Evolutionary conservation across 2,888 invertebrate genomes (phyloP).

Genomic region (Drosophila suboccidentalis): DNA sequence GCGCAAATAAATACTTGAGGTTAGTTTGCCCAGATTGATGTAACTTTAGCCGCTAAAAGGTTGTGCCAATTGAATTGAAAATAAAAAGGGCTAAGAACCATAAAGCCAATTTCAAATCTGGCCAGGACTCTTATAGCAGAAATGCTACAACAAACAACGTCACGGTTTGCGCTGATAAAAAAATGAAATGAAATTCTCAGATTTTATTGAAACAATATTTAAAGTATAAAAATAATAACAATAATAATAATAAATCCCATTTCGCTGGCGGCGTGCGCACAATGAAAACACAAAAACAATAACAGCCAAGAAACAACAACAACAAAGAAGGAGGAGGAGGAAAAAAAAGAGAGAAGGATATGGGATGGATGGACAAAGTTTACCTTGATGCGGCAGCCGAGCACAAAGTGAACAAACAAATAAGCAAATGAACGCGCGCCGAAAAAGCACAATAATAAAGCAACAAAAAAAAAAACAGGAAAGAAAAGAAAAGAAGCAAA

Average conservation of each 20-base stretch:
- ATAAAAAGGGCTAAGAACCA: slow-evolving; percentile 51
- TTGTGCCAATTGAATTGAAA: slow-evolving; percentile 36
- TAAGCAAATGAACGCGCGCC: slow-evolving; percentile 77
- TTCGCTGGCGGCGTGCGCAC: slow-evolving; percentile 67
- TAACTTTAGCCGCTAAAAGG: slow-evolving; percentile 75
- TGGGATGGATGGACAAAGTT: slow-evolving; percentile 59
- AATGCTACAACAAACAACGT: background rate
- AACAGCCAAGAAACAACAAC: slow-evolving; percentile 30
- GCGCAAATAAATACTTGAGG: slow-evolving; percentile 70
- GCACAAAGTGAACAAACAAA: slow-evolving; percentile 77
- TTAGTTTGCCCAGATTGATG: slow-evolving; percentile 44
- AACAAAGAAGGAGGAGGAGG: background rate
- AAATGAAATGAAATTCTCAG: slow-evolving; percentile 41
- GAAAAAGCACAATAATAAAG: slow-evolving; percentile 74
- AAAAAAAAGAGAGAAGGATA: background rate
- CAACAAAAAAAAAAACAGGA: slow-evolving; percentile 12
- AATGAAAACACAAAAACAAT: slow-evolving; percentile 72
- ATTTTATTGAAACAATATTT: slow-evolving; percentile 76
- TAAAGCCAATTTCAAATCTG: slow-evolving; percentile 49
- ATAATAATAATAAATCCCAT: slow-evolving; percentile 78
- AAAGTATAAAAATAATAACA: slow-evolving; percentile 59
- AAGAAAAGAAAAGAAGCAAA: slow-evolving; percentile 7
- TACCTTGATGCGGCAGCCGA: slow-evolving; percentile 78
- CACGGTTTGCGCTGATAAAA: slow-evolving; percentile 25
- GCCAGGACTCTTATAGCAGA: background rate